phyloP scores from a whole-genome alignment of 2,113 vertebrate species.

The Formicarius rufipectus region DNA sequence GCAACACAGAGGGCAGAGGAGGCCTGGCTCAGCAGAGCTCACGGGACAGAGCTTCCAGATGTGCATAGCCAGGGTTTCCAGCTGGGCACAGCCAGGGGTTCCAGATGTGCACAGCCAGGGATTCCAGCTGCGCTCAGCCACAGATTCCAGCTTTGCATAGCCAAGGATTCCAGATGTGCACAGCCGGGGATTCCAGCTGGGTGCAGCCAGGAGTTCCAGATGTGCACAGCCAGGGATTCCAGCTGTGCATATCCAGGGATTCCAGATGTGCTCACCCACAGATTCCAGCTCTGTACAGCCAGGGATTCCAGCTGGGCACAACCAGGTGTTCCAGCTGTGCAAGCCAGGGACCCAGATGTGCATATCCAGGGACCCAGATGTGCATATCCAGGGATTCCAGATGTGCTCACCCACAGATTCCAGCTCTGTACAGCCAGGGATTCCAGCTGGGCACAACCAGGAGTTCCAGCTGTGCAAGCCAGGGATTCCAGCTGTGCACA shows the following conservation, averaged over 20 bases:
- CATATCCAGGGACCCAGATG: not conserved
- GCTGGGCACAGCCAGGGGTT: not conserved
- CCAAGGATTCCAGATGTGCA: too few relatives aligned
- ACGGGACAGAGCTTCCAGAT: fast-evolving
- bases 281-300: too few relatives aligned
- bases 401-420: too few relatives aligned
- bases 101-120: not conserved
- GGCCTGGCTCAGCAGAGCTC: not conserved
- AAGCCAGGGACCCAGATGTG: not conserved
- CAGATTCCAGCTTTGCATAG: too few relatives aligned
- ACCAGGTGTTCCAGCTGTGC: not conserved
- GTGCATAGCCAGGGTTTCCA: fast-evolving
- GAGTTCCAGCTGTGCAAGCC: not conserved
- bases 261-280: not conserved
- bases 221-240: not conserved
- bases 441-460: not conserved
- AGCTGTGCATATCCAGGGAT: too few relatives aligned
- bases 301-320: not conserved
- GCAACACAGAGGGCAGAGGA: not conserved
- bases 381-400: fast-evolving
- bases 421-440: too few relatives aligned
- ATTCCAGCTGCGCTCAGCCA: not conserved
- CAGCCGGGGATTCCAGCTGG: not conserved
- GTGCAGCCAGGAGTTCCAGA: not conserved
- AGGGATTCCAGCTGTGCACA: too few relatives aligned